Evolutionary conservation across 1,140 invertebrate species (phyloP), one percentile per base, ranked within the genome.

Genomic region (Drosophila triauraria): DNA sequence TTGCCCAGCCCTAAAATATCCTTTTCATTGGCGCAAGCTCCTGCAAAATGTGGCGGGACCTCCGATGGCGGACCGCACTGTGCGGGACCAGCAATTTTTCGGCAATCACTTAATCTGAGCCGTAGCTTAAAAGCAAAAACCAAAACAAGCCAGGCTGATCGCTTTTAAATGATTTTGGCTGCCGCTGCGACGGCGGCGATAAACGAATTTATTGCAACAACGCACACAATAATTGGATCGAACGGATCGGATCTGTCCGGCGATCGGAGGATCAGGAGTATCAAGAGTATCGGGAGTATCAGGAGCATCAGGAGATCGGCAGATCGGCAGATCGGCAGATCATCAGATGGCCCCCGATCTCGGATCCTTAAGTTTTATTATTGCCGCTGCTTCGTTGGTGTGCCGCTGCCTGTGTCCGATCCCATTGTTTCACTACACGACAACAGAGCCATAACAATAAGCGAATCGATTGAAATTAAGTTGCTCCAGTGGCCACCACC

Each of bases 191-290:
- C 48, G 56, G 67, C 84, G 87, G 87, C 87, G 87, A 91, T 91
- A 91, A 91, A 91, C 87, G 87, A 91, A 91, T 91, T 91, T 91
- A 91, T 91, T 91, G 88, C 87, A 91, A 87, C 87, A 87, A 81
- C 82, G 86, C 87, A 91, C 61, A 86, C 80, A 87, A 83, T 91
- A 91, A 91, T 91, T 91, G 87, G 85, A 78, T 60, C 76, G 54
- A 79, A 32, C 62, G 42, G 75, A 77, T 51, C 68, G 61, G 53
- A 58, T 59, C 62, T 54, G 47, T 57, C 47, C 48, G 15, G 30
- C 4, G 30, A 30, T 43, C 32, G 23, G 47, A 32, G 58, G 58
- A 56, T 40, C 54, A 12, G 56, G 25, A 27, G 25, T 27, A 44
- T 20, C 20, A 1, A n/a, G 47, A 32, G 58, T 44, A 56, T 40